Base-by-base conservation (phyloP, 2,888 invertebrate species). In the Creontiades dilutus region DNA sequence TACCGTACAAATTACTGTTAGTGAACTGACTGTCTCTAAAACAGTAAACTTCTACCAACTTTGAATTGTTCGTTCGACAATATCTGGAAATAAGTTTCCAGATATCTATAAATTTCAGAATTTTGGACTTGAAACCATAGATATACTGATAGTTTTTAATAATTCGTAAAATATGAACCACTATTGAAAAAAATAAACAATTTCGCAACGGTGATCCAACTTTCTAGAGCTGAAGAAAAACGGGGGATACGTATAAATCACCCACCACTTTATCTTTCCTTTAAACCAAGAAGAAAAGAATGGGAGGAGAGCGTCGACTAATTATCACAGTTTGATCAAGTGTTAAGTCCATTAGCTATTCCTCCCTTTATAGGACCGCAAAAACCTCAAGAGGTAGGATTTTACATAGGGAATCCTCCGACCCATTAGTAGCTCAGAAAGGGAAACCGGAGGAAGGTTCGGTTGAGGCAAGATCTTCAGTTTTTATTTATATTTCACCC, bases 281-380 rank as follows among this genome's bases (percentile, higher is more conserved):
- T 68, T 37, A 12, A 37, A 47, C 0, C 82, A 5, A 23, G 27
- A 23, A n/a, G 19, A 12, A 7, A 52, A 47, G 82, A 27, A 82
- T 27, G 81, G 52, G 14, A 12, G 82, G 48, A 27, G 19, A 85
- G 55, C 57, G 61, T 28, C 16, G 61, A 85, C 86, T 86, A 86
- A 86, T 86, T 86, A 47, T 86, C 86, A 86, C 75, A 48, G 86
- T 48, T 75, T 86, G 86, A 86, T 86, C 86, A 86, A 68, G 75
- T 86, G 86, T 68, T 86, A 75, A 75, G 86, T n/a, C 86, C 86
- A 86, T 86, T 86, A 75, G 75, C 75, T 75, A 86, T 86, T 86
- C 86, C 86, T 75, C 46, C 85, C 47, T 28, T n/a, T n/a, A 5
- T 11, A n/a, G 46, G 28, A 5, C 23, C 14, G 19, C 48, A 52